Conservation (phyloP, 2,113 vertebrate species). For the Lethenteron camtschaticum region DNA sequence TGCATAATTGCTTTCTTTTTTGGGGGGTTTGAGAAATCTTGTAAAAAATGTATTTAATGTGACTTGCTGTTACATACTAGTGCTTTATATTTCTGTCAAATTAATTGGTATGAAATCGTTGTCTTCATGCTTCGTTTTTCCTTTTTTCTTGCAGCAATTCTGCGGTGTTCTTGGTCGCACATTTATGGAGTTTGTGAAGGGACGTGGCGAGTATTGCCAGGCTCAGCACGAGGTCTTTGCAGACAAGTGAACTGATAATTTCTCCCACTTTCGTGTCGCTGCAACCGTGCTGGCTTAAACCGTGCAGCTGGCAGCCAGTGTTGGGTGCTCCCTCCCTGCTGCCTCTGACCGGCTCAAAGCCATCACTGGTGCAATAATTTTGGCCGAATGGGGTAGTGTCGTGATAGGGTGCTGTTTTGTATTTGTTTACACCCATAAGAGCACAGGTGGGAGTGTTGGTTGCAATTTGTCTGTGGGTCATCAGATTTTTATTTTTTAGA, state of each 20-base stretch:
- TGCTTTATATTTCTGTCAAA: no score
- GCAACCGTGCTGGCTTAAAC: neutral
- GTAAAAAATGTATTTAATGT: no score
- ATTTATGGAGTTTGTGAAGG: slow-evolving; percentile 99
- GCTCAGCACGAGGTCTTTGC: slow-evolving; percentile 99
- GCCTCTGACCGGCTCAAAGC: neutral
- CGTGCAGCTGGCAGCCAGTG: neutral
- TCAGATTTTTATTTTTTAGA: neutral
- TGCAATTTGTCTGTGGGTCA: neutral
- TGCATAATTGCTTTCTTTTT: no score
- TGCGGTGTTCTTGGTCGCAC: slow-evolving; percentile 99
- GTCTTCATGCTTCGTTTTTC: neutral
- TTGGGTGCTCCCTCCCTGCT: neutral
- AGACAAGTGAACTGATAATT: slow-evolving; percentile 77
- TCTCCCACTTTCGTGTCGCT: neutral
- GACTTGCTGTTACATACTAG: no score
- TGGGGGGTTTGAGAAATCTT: no score
- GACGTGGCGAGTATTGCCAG: slow-evolving; percentile 99
- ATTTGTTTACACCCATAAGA: neutral
- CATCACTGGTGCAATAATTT: neutral
- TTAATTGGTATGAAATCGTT: no score
- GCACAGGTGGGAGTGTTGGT: neutral
- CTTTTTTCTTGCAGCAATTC: slow-evolving; percentile 68
- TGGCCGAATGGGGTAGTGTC: neutral
- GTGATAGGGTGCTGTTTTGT: neutral